Evolutionary conservation across 2,888 invertebrate genomes (phyloP).

Genomic region (Caenorhabditis becei): DNA sequence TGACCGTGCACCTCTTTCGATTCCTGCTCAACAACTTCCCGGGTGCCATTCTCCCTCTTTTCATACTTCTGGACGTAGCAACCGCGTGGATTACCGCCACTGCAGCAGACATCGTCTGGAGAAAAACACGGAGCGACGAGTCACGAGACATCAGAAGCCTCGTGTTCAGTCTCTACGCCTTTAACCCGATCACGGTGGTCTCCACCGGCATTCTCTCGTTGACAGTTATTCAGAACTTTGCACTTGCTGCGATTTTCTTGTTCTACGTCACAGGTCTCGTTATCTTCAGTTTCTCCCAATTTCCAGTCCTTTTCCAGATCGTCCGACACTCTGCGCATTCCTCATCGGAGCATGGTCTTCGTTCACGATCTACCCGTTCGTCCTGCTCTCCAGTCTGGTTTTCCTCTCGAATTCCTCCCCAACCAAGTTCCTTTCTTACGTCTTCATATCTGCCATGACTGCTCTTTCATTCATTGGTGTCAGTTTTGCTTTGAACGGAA

Average conservation of each 20-base stretch:
- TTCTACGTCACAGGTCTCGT: constrained; percentile 57
- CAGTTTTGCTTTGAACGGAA: constrained; percentile 35
- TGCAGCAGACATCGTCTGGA: constrained; percentile 33
- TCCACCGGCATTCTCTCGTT: constrained; percentile 73
- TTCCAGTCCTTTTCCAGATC: constrained; percentile 19
- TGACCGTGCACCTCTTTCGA: constrained; percentile 30
- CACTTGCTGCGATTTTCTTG: constrained; percentile 63
- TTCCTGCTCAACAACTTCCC: constrained; percentile 21
- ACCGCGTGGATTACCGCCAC: constrained; percentile 27
- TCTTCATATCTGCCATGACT: not conserved
- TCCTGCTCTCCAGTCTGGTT: constrained; percentile 35
- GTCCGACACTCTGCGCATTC: constrained; percentile 24
- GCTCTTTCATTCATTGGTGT: constrained; percentile 4
- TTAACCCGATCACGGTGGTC: constrained; percentile 77
- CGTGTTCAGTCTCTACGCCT: constrained; percentile 73
- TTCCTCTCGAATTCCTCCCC: constrained; percentile 26
- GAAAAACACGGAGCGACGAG: not conserved
- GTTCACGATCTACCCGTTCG: constrained; percentile 53
- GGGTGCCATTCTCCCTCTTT: constrained; percentile 18
- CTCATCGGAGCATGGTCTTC: constrained; percentile 52
- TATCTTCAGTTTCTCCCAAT: constrained; percentile 14
- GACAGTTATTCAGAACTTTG: constrained; percentile 71
- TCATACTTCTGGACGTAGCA: constrained; percentile 41
- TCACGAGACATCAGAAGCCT: constrained; percentile 5
- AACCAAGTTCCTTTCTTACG: constrained; percentile 3